phyloP scores from a whole-genome alignment of 2,113 vertebrate species.

The Pica pica region DNA sequence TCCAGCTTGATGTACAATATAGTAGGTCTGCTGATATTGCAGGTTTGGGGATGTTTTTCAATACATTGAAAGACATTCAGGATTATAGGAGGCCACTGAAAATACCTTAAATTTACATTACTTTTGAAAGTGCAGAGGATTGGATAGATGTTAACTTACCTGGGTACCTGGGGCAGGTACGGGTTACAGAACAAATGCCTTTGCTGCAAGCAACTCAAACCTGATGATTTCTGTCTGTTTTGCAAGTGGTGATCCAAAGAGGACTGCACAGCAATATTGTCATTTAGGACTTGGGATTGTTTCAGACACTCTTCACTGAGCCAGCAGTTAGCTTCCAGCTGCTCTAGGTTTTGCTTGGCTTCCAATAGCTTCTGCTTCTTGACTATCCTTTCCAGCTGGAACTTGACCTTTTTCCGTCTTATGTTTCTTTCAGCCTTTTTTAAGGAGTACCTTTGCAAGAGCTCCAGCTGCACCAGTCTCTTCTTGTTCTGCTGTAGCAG shows the following conservation, averaged over 20 bases:
- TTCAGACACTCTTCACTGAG: conserved; percentile 59
- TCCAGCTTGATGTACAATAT: background rate
- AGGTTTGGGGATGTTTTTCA: background rate
- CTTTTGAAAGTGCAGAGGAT: background rate
- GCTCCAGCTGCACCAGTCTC: conserved; percentile 78
- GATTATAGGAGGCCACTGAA: background rate
- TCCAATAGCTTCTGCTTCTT: conserved; percentile 85
- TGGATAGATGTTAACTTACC: background rate
- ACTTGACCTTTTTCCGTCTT: conserved; percentile 76
- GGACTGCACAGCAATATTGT: background rate
- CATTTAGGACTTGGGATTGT: conserved; percentile 9
- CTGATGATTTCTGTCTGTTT: background rate
- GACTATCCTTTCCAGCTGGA: conserved; percentile 84
- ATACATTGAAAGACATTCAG: background rate
- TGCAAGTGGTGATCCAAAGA: background rate
- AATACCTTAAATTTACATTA: background rate
- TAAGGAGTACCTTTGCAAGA: conserved; percentile 75
- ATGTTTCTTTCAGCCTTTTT: conserved; percentile 76
- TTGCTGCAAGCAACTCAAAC: conserved; percentile 7
- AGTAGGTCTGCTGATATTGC: background rate
- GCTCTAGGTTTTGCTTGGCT: conserved; percentile 82
- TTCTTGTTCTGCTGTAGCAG: conserved; percentile 72
- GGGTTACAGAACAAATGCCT: conserved; percentile 67
- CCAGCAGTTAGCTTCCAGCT: conserved; percentile 72
- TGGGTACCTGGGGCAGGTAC: background rate